These are phyloP conservation scores for Chaetogeoica ovagalla DNA, from an alignment of 2,888 invertebrate species.

Conservation along the genomic window DNA sequence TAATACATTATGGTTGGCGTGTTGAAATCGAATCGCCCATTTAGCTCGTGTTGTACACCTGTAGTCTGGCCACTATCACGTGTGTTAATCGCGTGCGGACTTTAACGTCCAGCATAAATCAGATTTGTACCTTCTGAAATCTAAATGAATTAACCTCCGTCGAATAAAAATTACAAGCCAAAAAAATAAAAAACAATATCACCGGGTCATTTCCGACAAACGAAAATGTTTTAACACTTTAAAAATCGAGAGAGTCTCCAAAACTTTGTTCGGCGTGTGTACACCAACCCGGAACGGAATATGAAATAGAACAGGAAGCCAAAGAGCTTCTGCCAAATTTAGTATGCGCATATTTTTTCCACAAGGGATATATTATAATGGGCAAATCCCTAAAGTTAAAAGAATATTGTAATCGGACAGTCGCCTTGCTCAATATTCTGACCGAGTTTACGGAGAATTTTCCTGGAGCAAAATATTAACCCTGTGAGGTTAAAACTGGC, in stretches of 20 bases:
- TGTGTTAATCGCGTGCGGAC: constrained; percentile 50
- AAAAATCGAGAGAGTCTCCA: constrained; percentile 16
- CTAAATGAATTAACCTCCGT: constrained; percentile 13
- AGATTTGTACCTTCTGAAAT: constrained; percentile 23
- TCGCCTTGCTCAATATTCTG: constrained; percentile 48
- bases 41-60: constrained; percentile 36
- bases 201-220: constrained; percentile 35
- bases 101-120: constrained; percentile 25
- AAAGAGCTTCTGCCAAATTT: constrained; percentile 28
- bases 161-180: not conserved
- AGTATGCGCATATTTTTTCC: constrained; percentile 50
- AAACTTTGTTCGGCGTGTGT: not conserved
- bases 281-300: constrained; percentile 19
- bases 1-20: constrained; percentile 46
- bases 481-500: not conserved
- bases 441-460: constrained; percentile 32
- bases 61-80: constrained; percentile 22
- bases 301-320: constrained; percentile 13
- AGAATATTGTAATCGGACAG: constrained; percentile 50
- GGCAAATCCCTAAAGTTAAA: constrained; percentile 48
- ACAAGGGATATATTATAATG: constrained; percentile 37
- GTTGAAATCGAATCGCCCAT: constrained; percentile 41
- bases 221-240: constrained; percentile 35
- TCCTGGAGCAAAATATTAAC: constrained; percentile 36
- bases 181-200: too few species aligned